These are phyloP conservation scores for Keiferia lycopersicella DNA, from an alignment of 2,888 invertebrate species.

Conservation along the genomic window DNA sequence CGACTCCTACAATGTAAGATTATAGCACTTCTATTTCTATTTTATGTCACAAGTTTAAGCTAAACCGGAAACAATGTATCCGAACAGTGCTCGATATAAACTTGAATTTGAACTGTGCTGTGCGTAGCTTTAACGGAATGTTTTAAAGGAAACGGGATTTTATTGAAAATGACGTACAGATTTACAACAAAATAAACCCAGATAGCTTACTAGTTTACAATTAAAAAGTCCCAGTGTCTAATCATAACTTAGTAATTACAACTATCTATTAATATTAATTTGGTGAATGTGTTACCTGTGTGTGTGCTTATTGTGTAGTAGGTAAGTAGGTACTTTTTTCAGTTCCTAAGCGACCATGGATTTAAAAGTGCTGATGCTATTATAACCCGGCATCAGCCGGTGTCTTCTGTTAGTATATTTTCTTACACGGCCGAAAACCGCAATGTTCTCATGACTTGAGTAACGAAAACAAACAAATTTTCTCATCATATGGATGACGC, in stretches of 20 bases:
- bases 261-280: too few relatives aligned
- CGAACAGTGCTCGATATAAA: conserved; percentile 9
- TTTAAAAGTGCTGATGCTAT: too few relatives aligned
- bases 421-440: conserved; percentile 30
- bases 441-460: conserved; percentile 41
- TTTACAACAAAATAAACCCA: not conserved
- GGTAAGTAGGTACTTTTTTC: too few relatives aligned
- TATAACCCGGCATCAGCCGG: too few relatives aligned
- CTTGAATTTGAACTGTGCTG: not conserved
- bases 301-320: too few relatives aligned
- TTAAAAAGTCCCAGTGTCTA: too few relatives aligned
- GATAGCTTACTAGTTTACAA: not conserved
- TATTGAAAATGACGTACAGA: too few relatives aligned
- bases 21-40: conserved; percentile 10
- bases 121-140: not conserved
- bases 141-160: not conserved
- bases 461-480: conserved; percentile 52
- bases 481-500: conserved; percentile 64
- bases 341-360: too few relatives aligned
- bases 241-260: too few relatives aligned
- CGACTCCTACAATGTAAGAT: conserved; percentile 14
- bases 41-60: conserved; percentile 17
- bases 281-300: too few relatives aligned
- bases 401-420: not conserved
- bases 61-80: conserved; percentile 14